Base-by-base conservation (phyloP, 1,140 invertebrate species). In the Macrostomum lignano region DNA sequence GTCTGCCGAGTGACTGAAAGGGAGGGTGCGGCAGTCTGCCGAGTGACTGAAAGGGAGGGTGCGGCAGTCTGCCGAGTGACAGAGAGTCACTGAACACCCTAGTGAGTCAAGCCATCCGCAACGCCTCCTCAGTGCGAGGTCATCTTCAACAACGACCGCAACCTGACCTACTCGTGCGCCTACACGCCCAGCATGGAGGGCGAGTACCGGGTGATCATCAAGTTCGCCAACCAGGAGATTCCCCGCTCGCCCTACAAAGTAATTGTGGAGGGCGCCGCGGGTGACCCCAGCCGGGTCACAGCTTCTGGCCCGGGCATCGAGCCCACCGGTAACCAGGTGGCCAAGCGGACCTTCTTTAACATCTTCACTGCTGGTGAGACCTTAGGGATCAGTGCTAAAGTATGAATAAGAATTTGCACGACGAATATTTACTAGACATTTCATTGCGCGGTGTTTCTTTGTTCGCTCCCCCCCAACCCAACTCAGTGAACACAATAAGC, bases 301-400 rank as follows among this genome's bases (percentile, higher is more conserved):
- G 75, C 72, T 4, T 68, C 67, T 21, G 77, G 77, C 1, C 77
- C 77, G 13, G 77, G 77, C 32, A 49, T 82, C 21, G 71, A 76
- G 48, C 65, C 71, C 17, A 68, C 66, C 36, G 75, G 75, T 10
- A 67, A 74, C 6, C 63, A 67, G 39, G 65, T 74, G 28, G 71
- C 70, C 39, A 67, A 68, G 46, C 66, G 71, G 25, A 79, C 76
- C 0, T 74, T 70, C 53, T 82, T 82, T 47, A 74, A 81, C 43
- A 73, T 84, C 36, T 71, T 66, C 40, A 73, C 75, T 4, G 73
- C 73, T 61, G 67, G 69, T 71, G 52, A 40, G 36, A 13, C 36
- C 36, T n/a, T 38, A 22, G 14, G 3, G n/a, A 22, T 11, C 9
- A 17, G 7, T 17, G 17, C 11, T 40, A 21, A n/a, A 36, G 11